Percentiles rank a stretch among this genome's conserved stretches.
These are phyloP conservation scores for Asbolus verrucosus DNA, from an alignment of 1,140 invertebrate species.

Conservation along the genomic window DNA sequence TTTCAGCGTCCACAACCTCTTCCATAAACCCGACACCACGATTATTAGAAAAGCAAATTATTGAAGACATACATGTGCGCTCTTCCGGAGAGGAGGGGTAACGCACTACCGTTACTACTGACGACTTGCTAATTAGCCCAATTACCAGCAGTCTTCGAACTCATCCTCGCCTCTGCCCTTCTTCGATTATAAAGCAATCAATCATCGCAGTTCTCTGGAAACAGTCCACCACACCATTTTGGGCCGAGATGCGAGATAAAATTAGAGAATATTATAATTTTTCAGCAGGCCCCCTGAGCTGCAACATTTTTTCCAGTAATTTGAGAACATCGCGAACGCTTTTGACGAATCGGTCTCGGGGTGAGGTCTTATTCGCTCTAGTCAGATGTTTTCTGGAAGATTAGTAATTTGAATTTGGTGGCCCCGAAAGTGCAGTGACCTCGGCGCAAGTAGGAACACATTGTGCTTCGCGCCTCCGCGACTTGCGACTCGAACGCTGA, in stretches of 20 bases:
- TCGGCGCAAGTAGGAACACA: slow-evolving; percentile 63
- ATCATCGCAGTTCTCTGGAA: too few relatives aligned
- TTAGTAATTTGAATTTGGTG: slow-evolving; percentile 58
- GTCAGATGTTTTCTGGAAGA: slow-evolving; percentile 55
- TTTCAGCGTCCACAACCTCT: not conserved
- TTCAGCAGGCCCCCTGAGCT: not conserved
- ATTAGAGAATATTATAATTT: too few relatives aligned
- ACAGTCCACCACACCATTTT: too few relatives aligned
- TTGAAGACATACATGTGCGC: slow-evolving; percentile 6
- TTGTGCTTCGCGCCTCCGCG: slow-evolving; percentile 60
- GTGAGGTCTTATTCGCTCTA: slow-evolving; percentile 4
- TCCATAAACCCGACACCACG: slow-evolving; percentile 2
- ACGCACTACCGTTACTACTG: slow-evolving; percentile 17
- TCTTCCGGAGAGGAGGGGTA: not conserved
- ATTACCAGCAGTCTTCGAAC: slow-evolving; percentile 2
- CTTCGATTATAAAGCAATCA: not conserved
- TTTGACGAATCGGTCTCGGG: slow-evolving; percentile 15
- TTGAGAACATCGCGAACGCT: not conserved
- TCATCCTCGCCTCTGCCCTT: slow-evolving; percentile 6
- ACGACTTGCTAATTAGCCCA: slow-evolving; percentile 21
- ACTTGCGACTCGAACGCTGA: slow-evolving; percentile 46
- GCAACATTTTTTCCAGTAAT: not conserved
- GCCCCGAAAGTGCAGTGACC: slow-evolving; percentile 63
- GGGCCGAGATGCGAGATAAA: too few relatives aligned
- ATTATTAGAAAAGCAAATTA: slow-evolving; percentile 34